phyloP scores from a whole-genome alignment of 2,888 invertebrate genomes.

The Limenitis arthemis region DNA sequence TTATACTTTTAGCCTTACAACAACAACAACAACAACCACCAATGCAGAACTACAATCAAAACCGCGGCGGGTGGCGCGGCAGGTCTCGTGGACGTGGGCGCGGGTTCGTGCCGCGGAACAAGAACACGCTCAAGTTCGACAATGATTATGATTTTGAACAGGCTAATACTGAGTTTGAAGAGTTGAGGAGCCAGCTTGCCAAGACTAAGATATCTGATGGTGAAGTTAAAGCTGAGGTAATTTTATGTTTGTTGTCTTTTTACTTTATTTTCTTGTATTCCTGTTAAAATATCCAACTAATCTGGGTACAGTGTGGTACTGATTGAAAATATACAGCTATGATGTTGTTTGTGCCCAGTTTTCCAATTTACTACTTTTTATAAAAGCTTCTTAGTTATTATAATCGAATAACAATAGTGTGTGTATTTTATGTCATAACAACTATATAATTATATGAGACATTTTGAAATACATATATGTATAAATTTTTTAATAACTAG shows the following conservation, averaged over 20 bases:
- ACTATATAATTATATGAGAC: too few species aligned
- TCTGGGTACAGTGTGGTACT: too few species aligned
- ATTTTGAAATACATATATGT: not conserved
- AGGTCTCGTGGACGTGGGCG: conserved; percentile 59
- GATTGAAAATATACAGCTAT: too few species aligned
- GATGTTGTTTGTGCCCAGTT: too few species aligned
- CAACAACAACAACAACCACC: conserved; percentile 7
- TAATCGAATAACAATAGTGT: too few species aligned
- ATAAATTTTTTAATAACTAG: conserved; percentile 7
- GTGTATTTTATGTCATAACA: too few species aligned
- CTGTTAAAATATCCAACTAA: too few species aligned
- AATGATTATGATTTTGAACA: conserved; percentile 99
- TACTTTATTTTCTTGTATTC: not conserved
- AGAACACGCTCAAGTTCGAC: conserved; percentile 91
- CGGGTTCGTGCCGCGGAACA: conserved; percentile 64
- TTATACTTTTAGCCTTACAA: not conserved
- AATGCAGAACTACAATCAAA: conserved; percentile 59
- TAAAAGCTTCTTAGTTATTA: too few species aligned
- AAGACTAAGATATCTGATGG: conserved; percentile 84
- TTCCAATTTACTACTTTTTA: too few species aligned
- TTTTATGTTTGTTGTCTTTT: not conserved
- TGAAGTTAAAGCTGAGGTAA: conserved; percentile 64
- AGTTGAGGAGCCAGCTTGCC: conserved; percentile 87
- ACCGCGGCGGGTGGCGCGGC: conserved; percentile 66
- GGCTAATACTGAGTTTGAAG: conserved; percentile 97